These are phyloP conservation scores for Pagetopsis macropterus DNA, from an alignment of 2,797 vertebrate genomes.

Conservation along the genomic window DNA sequence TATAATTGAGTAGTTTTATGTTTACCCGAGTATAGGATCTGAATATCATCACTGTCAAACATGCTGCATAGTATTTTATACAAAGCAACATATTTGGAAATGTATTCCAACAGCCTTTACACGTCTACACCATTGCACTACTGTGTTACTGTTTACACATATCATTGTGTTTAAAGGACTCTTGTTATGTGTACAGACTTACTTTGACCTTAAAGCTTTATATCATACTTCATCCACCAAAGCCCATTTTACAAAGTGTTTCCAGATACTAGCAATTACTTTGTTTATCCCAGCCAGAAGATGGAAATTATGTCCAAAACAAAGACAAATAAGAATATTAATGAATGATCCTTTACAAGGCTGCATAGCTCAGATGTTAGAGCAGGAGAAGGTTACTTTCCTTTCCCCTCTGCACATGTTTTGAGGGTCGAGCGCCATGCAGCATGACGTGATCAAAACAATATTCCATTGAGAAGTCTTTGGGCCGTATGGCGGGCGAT, in stretches of 20 bases:
- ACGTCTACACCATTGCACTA: too few relatives aligned
- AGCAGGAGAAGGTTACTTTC: conserved; percentile 23
- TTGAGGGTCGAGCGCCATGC: background rate
- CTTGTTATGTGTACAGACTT: too few relatives aligned
- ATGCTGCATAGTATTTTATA: too few relatives aligned
- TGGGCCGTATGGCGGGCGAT: conserved; percentile 16
- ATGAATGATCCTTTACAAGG: background rate
- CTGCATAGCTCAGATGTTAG: background rate
- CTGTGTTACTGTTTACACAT: too few relatives aligned
- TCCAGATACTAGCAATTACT: background rate
- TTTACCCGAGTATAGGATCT: too few relatives aligned
- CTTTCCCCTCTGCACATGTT: conserved; percentile 3
- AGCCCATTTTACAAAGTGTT: background rate
- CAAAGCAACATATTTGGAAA: too few relatives aligned
- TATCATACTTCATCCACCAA: too few relatives aligned
- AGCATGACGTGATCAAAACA: conserved; percentile 61
- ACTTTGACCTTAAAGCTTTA: too few relatives aligned
- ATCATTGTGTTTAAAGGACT: too few relatives aligned
- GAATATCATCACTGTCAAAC: too few relatives aligned
- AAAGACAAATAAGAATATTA: background rate
- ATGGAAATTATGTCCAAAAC: background rate
- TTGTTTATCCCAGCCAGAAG: background rate
- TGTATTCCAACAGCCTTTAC: too few relatives aligned
- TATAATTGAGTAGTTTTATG: too few relatives aligned
- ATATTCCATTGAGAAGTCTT: conserved; percentile 46